A percentile compares a stretch with the other conserved stretches of the same genome.
Conservation (phyloP, 2,888 invertebrate genomes). For the Limnephilus auricula region DNA sequence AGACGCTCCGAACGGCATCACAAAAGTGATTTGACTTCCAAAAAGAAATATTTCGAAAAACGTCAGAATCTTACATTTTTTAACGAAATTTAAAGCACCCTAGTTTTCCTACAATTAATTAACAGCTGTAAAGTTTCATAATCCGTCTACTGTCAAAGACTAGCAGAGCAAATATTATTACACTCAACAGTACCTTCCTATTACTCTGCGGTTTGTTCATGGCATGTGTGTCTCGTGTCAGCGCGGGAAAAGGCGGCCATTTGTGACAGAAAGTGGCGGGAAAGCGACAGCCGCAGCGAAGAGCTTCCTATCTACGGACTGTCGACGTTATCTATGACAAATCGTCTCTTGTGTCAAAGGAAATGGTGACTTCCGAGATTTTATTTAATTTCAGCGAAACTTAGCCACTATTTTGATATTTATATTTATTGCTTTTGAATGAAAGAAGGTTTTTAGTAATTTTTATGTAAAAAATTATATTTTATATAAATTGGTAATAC, state of each 20-base stretch:
- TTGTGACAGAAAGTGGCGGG: conserved; percentile 4
- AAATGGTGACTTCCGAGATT: not conserved
- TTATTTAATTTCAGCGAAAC: not conserved
- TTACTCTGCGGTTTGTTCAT: not conserved
- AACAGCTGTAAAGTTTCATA: not conserved
- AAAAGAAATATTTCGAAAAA: not conserved
- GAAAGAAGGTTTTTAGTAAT: no score
- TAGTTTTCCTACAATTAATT: conserved; percentile 2
- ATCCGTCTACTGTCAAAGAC: not conserved
- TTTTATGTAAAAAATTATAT: no score
- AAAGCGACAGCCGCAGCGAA: not conserved
- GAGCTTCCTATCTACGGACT: not conserved
- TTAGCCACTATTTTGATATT: not conserved
- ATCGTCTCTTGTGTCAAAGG: not conserved
- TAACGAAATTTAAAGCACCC: not conserved
- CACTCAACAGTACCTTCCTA: not conserved
- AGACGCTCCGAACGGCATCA: no score
- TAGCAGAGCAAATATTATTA: conserved; percentile 2
- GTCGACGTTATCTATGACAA: conserved; percentile 7
- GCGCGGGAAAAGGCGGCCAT: not conserved
- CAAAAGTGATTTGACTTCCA: no score
- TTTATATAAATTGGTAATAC: no score
- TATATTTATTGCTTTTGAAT: no score
- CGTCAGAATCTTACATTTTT: not conserved
- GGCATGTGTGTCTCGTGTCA: not conserved